Conservation (phyloP, 1,140 invertebrate species). For the Apis florea region DNA sequence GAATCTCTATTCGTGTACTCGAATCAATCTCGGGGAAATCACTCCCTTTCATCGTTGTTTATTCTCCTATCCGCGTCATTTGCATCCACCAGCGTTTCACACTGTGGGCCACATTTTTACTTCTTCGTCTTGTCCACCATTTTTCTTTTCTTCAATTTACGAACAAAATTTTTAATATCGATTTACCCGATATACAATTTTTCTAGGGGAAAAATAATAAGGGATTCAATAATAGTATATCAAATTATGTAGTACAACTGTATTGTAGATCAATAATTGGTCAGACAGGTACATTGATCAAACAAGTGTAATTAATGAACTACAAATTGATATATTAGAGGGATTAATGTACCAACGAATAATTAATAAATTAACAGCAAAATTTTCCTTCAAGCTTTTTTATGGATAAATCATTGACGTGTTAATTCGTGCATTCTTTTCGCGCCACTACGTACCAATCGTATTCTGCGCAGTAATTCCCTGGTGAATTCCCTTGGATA, state of each 20-base stretch:
- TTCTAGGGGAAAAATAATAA: no score
- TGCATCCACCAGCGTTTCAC: background rate
- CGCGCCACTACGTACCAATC: background rate
- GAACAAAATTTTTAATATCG: no score
- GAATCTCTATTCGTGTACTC: constrained; percentile 42
- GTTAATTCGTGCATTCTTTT: background rate
- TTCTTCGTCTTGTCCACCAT: no score
- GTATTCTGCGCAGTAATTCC: background rate
- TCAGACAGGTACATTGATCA: no score
- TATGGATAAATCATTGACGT: background rate
- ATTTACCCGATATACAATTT: no score
- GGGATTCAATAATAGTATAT: no score
- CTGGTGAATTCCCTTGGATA: background rate
- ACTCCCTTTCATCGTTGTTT: constrained; percentile 6
- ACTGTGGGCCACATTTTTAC: background rate
- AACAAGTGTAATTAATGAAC: no score
- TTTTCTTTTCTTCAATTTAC: no score
- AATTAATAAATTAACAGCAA: background rate
- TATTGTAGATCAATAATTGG: no score
- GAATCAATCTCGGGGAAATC: constrained; percentile 40
- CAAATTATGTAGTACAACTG: no score
- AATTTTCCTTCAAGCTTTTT: background rate
- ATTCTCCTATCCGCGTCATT: background rate
- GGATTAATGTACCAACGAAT: no score
- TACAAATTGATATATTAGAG: no score